phyloP scores from a whole-genome alignment of 1,140 invertebrate genomes.

The Rhizoglyphus robini region DNA sequence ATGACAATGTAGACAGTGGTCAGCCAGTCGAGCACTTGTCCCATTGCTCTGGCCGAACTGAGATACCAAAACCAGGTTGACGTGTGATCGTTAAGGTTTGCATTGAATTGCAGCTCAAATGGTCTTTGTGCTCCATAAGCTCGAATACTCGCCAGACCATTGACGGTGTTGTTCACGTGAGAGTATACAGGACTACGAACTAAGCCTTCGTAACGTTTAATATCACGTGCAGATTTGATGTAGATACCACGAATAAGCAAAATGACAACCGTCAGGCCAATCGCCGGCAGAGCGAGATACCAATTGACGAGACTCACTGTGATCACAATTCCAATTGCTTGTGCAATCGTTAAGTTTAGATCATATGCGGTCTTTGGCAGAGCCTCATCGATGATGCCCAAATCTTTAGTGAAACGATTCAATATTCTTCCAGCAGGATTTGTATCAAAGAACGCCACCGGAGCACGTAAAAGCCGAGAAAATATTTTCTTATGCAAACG shows the following conservation, averaged over 20 bases:
- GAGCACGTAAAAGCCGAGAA: conserved; percentile 55
- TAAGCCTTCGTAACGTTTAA: conserved; percentile 77
- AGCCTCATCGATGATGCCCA: conserved; percentile 30
- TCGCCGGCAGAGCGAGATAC: conserved; percentile 49
- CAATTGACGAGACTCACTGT: conserved; percentile 12
- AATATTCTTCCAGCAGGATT: conserved; percentile 53
- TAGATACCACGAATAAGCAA: conserved; percentile 49
- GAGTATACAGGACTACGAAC: too few relatives aligned
- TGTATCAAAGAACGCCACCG: conserved; percentile 73
- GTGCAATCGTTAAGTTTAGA: conserved; percentile 30
- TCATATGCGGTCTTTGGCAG: conserved; percentile 64
- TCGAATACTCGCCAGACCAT: conserved; percentile 38
- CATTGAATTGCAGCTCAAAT: conserved; percentile 46
- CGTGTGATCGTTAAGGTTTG: conserved; percentile 29
- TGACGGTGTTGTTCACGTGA: too few relatives aligned
- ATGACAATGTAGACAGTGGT: neutral
- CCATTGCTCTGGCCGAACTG: neutral
- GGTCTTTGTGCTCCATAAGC: conserved; percentile 38
- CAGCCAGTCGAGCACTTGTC: conserved; percentile 16
- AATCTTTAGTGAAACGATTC: too few relatives aligned
- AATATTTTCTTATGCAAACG: conserved; percentile 72
- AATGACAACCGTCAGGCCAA: conserved; percentile 45
- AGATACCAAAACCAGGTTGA: conserved; percentile 11
- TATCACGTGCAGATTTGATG: conserved; percentile 59
- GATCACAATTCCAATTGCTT: conserved; percentile 15